Percentiles rank a stretch among this genome's conserved stretches.
Evolutionary conservation across 2,113 vertebrate genomes (phyloP).

Genomic region (Rana temporaria): DNA sequence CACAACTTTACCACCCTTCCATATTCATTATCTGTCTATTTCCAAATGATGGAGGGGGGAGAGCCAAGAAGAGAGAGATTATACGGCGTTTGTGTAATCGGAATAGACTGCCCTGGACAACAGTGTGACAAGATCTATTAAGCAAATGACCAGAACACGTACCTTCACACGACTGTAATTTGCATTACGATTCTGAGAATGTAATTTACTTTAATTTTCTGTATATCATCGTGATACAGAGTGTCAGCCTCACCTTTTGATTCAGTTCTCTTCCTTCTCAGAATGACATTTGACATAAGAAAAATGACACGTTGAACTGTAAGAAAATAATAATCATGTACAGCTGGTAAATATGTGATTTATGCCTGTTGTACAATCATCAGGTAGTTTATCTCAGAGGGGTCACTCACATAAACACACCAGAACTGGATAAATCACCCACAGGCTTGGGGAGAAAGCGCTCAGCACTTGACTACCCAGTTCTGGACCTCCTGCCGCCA

Average conservation of each 20-base stretch:
- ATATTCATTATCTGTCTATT: background rate
- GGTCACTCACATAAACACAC: too few species aligned
- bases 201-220: slow-evolving; percentile 42
- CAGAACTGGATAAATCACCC: too few species aligned
- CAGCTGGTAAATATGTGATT: too few species aligned
- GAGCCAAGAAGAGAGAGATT: background rate
- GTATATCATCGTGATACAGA: background rate
- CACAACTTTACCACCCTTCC: background rate
- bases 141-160: background rate
- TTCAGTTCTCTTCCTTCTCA: background rate
- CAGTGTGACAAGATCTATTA: slow-evolving; percentile 26
- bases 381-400: too few species aligned
- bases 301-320: background rate
- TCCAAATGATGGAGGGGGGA: background rate
- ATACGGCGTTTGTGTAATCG: background rate
- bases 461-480: too few species aligned
- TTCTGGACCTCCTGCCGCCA: too few species aligned
- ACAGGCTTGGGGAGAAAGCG: too few species aligned
- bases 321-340: background rate
- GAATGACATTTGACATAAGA: background rate
- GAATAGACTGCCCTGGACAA: slow-evolving; percentile 3
- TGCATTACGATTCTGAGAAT: slow-evolving; percentile 7
- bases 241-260: background rate
- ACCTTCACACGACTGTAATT: slow-evolving; percentile 23
- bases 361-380: too few species aligned